A percentile compares a stretch with the other conserved stretches of the same genome.
These are phyloP conservation scores for Harpegnathos saltator DNA, from an alignment of 1,140 invertebrate species.

Conservation along the genomic window DNA sequence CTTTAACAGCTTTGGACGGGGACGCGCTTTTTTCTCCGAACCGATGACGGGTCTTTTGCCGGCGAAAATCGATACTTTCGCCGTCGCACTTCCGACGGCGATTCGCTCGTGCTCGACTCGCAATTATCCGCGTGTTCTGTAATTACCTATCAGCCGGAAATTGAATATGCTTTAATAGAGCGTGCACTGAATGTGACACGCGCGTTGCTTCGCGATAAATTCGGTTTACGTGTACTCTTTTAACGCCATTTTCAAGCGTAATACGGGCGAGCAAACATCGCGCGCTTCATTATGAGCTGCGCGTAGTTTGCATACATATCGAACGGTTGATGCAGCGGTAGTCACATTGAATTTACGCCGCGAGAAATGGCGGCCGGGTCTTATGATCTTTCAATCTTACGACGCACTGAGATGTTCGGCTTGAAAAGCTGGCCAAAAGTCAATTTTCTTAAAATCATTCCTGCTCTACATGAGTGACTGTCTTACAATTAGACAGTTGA, in stretches of 20 bases:
- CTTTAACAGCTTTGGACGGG: too few species aligned
- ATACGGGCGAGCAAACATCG: conserved; percentile 19
- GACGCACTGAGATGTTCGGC: too few species aligned
- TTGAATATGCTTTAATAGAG: conserved; percentile 12
- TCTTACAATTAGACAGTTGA: too few species aligned
- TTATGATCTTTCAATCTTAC: not conserved
- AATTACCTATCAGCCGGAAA: not conserved
- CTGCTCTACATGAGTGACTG: too few species aligned
- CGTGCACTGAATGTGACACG: not conserved
- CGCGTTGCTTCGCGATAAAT: conserved; percentile 7
- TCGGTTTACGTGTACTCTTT: conserved; percentile 16
- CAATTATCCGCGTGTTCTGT: not conserved
- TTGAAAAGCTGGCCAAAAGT: too few species aligned
- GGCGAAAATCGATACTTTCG: not conserved
- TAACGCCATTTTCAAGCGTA: conserved; percentile 11
- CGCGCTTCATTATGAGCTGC: not conserved
- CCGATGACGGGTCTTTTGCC: not conserved
- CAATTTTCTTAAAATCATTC: too few species aligned
- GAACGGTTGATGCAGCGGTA: too few species aligned
- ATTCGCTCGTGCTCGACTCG: not conserved
- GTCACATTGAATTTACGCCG: too few species aligned
- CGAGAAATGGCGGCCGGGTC: too few species aligned
- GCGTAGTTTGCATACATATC: not conserved
- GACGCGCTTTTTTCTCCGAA: too few species aligned
- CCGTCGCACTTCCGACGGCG: not conserved